phyloP scores from a whole-genome alignment of 2,113 vertebrate species.

The Piliocolobus tephrosceles region DNA sequence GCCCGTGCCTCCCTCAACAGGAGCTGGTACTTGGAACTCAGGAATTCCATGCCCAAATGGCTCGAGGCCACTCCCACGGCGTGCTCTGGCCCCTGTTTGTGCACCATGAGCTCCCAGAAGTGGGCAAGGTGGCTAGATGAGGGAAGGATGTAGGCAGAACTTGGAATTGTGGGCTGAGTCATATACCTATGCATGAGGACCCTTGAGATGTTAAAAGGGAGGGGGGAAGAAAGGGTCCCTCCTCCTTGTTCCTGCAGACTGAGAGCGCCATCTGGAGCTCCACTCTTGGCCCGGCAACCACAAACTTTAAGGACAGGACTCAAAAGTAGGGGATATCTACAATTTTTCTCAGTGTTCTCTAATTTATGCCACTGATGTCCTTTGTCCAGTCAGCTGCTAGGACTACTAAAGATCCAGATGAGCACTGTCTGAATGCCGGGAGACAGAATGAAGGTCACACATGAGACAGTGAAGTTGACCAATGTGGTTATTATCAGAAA shows the following conservation, averaged over 20 bases:
- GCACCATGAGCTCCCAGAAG: neutral
- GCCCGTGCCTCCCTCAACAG: neutral
- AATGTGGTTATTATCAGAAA: rapidly evolving
- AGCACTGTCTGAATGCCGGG: neutral
- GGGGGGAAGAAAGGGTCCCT: neutral
- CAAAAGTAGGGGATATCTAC: neutral
- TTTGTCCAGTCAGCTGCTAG: neutral
- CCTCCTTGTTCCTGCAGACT: neutral
- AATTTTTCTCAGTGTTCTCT: neutral
- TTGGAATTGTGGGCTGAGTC: neutral
- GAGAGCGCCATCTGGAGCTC: neutral
- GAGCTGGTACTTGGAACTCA: neutral
- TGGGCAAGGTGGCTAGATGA: neutral
- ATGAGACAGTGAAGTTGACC: neutral
- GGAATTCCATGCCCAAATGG: neutral
- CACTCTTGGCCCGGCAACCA: neutral
- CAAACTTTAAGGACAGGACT: neutral
- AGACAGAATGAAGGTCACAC: neutral
- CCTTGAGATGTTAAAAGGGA: neutral
- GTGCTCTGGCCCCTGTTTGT: rapidly evolving
- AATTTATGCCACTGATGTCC: neutral
- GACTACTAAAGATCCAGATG: neutral
- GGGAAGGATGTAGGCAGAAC: neutral
- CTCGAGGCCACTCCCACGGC: neutral
- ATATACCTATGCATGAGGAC: too few relatives aligned